These are phyloP conservation scores for Diadema setosum DNA, from an alignment of 35 echinoderm and acorn worm species.

Conservation along the genomic window DNA sequence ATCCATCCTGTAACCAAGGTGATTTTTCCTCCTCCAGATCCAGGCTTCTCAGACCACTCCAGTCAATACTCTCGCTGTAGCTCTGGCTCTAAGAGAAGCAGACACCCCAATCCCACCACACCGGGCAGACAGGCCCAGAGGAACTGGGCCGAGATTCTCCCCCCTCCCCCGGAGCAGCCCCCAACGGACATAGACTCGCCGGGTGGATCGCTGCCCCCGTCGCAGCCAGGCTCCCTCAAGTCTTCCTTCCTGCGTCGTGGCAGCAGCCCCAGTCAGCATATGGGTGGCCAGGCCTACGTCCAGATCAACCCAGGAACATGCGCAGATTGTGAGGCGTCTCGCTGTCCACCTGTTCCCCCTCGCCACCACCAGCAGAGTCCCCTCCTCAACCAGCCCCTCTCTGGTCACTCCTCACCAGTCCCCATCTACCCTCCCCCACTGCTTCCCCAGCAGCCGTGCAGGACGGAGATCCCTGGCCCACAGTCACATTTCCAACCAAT, in stretches of 20 bases:
- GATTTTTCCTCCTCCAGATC: background rate
- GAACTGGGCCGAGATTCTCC: conserved; percentile 86
- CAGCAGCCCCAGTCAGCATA: conserved; percentile 7
- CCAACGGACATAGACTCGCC: conserved; percentile 70
- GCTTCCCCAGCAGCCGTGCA: background rate
- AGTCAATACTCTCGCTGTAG: background rate
- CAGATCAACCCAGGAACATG: conserved; percentile 1
- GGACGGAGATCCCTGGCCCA: background rate
- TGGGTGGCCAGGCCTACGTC: background rate
- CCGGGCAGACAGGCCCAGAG: conserved; percentile 33
- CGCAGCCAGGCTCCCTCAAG: conserved; percentile 14
- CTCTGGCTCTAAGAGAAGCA: background rate
- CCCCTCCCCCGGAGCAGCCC: conserved; percentile 81
- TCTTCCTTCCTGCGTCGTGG: conserved; percentile 1
- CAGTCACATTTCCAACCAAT: background rate
- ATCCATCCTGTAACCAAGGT: too few relatives aligned
- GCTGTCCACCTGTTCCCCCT: background rate
- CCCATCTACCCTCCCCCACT: background rate
- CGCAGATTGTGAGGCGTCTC: background rate
- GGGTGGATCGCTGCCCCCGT: background rate
- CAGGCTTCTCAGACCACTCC: background rate
- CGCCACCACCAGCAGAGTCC: conserved; percentile 24
- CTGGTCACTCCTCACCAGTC: background rate
- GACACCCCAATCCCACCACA: background rate
- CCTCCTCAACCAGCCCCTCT: background rate